A percentile compares a stretch with the other conserved stretches of the same genome.
Evolutionary conservation across 2,888 invertebrate genomes (phyloP).

Genomic region (Melieria omissa): DNA sequence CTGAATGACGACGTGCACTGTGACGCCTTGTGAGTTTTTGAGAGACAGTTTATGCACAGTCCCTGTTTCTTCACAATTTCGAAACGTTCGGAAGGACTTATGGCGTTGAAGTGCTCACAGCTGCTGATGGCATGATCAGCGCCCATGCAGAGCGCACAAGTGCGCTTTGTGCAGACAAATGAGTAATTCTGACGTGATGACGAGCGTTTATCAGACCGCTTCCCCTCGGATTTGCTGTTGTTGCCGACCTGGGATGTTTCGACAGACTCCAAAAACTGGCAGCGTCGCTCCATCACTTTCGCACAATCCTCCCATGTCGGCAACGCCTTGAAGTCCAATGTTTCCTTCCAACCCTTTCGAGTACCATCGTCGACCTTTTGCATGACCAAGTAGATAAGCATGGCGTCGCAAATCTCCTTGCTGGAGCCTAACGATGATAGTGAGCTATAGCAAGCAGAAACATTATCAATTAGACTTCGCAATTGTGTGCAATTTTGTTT

Average conservation of each 20-base stretch:
- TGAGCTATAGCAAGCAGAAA: too few relatives aligned
- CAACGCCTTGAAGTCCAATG: slow-evolving; percentile 33
- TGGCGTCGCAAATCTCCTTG: too few relatives aligned
- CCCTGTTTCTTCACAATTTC: background rate
- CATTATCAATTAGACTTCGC: too few relatives aligned
- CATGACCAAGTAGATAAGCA: slow-evolving; percentile 22
- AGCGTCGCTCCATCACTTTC: slow-evolving; percentile 27
- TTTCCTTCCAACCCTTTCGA: slow-evolving; percentile 36
- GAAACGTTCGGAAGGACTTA: background rate
- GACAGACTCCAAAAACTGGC: slow-evolving; percentile 33
- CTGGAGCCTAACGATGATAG: too few relatives aligned
- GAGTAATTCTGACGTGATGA: too few relatives aligned
- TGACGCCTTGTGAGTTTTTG: background rate
- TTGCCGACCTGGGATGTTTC: too few relatives aligned
- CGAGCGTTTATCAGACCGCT: too few relatives aligned
- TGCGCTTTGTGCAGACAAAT: too few relatives aligned
- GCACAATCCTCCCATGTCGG: slow-evolving; percentile 37
- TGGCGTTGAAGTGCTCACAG: background rate
- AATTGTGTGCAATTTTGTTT: too few relatives aligned
- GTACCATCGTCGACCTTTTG: slow-evolving; percentile 33
- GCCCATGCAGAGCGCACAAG: too few relatives aligned
- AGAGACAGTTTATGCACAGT: slow-evolving; percentile 13
- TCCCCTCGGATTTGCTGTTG: too few relatives aligned
- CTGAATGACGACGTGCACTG: slow-evolving; percentile 5
- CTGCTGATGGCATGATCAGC: too few relatives aligned